Evolutionary conservation across 2,888 invertebrate species (phyloP).

Genomic region (Cerastoderma edule): DNA sequence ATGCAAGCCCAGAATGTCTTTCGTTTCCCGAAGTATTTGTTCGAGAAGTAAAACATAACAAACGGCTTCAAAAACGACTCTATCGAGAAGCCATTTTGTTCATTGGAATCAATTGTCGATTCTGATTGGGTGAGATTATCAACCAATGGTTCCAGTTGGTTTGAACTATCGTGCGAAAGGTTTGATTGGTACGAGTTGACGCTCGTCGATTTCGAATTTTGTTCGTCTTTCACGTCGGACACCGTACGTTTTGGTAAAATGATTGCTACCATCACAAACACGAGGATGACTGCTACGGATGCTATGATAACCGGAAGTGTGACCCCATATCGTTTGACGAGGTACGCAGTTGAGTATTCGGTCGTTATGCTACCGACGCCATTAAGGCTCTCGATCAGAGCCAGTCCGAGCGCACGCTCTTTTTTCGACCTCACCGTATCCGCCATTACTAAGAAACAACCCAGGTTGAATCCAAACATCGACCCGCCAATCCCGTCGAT

Average conservation of each 20-base stretch:
- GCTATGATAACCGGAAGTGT: constrained; percentile 8
- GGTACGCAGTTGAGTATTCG: constrained; percentile 16
- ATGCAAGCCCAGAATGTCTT: constrained; percentile 24
- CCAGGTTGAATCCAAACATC: constrained; percentile 25
- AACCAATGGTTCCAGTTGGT: too few species aligned
- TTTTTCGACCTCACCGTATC: constrained; percentile 15
- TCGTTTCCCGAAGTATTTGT: constrained; percentile 4
- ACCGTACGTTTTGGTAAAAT: neutral
- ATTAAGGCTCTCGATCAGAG: constrained; percentile 25
- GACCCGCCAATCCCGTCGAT: constrained; percentile 27
- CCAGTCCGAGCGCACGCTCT: constrained; percentile 18
- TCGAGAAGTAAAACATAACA: constrained; percentile 21
- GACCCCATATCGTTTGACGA: constrained; percentile 11
- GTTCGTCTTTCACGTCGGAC: neutral
- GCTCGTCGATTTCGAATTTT: neutral
- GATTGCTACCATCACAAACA: neutral
- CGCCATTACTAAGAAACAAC: constrained; percentile 18
- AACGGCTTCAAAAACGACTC: neutral
- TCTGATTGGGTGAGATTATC: too few species aligned
- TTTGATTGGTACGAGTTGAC: neutral
- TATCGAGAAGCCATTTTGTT: too few species aligned
- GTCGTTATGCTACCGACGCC: constrained; percentile 25
- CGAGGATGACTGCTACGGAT: neutral
- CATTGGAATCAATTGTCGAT: too few species aligned
- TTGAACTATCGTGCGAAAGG: too few species aligned